A percentile compares a stretch with the other conserved stretches of the same genome.
Conservation (phyloP, 2,888 invertebrate genomes). For the Amphimallon solstitiale region DNA sequence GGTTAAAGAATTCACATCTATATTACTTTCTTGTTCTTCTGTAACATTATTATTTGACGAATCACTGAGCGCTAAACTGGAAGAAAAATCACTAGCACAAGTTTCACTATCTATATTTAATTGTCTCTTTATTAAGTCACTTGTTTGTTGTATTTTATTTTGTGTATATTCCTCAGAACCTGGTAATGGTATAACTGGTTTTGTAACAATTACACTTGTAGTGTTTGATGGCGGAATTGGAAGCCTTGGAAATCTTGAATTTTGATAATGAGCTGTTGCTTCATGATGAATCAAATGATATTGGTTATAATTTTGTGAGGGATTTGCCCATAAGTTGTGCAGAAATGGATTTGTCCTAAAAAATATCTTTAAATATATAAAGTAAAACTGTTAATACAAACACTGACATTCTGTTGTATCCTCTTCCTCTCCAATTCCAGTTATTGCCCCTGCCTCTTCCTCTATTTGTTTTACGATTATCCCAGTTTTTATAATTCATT, state of each 20-base stretch:
- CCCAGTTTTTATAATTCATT: slow-evolving; percentile 40
- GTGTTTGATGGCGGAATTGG: slow-evolving; percentile 1
- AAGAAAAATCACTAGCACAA: slow-evolving; percentile 22
- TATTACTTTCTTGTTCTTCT: slow-evolving; percentile 24
- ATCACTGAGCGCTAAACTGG: slow-evolving; percentile 23
- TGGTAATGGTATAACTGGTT: slow-evolving; percentile 53
- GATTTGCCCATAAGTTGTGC: slow-evolving; percentile 28
- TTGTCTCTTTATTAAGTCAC: slow-evolving; percentile 52
- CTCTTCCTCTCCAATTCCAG: slow-evolving; percentile 35
- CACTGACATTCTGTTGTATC: slow-evolving; percentile 35
- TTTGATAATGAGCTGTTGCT: slow-evolving; percentile 23
- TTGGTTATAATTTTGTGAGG: slow-evolving; percentile 23
- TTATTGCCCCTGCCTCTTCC: slow-evolving; percentile 30
- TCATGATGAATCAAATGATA: slow-evolving; percentile 19
- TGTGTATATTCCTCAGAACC: slow-evolving; percentile 58
- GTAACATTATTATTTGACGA: slow-evolving; percentile 19
- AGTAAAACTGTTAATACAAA: background rate
- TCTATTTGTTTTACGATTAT: slow-evolving; percentile 35
- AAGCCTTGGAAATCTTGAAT: slow-evolving; percentile 15
- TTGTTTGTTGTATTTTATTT: slow-evolving; percentile 57
- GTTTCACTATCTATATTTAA: slow-evolving; percentile 41
- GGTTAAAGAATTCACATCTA: slow-evolving; percentile 6
- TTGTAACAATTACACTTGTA: slow-evolving; percentile 15
- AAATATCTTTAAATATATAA: background rate
- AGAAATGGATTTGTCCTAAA: slow-evolving; percentile 22